Percentiles rank a stretch among this genome's conserved stretches.
These are phyloP conservation scores for Macrotrachela quadricornifera DNA, from an alignment of 1,140 invertebrate species.

Conservation along the genomic window DNA sequence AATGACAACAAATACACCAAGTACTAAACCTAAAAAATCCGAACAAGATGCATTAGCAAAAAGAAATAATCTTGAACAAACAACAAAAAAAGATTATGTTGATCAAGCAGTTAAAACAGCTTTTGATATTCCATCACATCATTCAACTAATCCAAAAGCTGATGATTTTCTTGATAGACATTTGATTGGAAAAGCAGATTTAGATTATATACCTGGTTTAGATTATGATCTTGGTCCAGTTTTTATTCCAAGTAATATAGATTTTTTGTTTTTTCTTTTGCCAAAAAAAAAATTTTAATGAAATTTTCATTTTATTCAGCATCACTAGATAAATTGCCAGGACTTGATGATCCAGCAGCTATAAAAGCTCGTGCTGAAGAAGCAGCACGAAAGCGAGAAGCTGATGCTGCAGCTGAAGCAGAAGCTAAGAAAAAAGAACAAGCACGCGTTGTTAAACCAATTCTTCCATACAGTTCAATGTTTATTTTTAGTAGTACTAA, in stretches of 20 bases:
- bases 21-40: too few species aligned
- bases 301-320: not conserved
- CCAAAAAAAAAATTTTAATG: not conserved
- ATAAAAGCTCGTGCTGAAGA: not conserved
- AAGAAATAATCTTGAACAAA: too few species aligned
- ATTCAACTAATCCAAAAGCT: too few species aligned
- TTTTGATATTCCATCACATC: too few species aligned
- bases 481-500: constrained; percentile 96
- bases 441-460: constrained; percentile 55
- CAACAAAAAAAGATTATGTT: too few species aligned
- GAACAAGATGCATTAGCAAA: too few species aligned
- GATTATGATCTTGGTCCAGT: constrained; percentile 7
- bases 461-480: constrained; percentile 99
- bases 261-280: not conserved
- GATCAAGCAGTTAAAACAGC: too few species aligned
- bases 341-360: not conserved
- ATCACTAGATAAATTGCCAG: not conserved
- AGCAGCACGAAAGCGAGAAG: too few species aligned
- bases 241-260: not conserved
- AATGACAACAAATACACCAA: too few species aligned
- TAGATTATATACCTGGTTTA: constrained; percentile 9
- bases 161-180: too few species aligned
- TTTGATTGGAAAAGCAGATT: constrained; percentile 1
- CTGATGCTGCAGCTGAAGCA: not conserved
- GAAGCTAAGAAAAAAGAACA: not conserved